Evolutionary conservation across 2,113 vertebrate genomes (phyloP).

Genomic region (Heptranchias perlo): DNA sequence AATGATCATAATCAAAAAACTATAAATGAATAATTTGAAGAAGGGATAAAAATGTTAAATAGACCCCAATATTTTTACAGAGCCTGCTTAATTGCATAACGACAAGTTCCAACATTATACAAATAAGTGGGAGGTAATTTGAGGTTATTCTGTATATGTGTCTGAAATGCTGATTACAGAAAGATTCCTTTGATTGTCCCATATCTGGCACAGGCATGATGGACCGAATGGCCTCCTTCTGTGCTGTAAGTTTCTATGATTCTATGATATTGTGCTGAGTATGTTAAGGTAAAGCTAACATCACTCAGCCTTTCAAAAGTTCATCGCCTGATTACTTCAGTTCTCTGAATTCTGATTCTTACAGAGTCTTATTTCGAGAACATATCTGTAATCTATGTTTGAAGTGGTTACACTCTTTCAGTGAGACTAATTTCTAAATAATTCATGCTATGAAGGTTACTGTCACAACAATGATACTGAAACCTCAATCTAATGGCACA

Average conservation of each 20-base stretch:
- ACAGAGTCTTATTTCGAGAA: neutral
- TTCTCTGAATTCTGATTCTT: neutral
- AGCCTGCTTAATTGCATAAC: neutral
- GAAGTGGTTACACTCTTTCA: neutral
- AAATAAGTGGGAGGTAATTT: neutral
- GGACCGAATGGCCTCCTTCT: neutral
- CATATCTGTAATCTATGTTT: neutral
- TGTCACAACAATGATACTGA: neutral
- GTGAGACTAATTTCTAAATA: neutral
- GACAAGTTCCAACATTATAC: neutral
- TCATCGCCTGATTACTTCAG: neutral
- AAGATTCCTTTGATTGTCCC: neutral
- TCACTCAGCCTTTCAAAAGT: neutral
- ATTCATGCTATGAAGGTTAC: neutral
- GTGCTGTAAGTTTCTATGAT: neutral
- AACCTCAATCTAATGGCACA: neutral
- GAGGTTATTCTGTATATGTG: neutral
- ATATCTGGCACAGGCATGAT: neutral
- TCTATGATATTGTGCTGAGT: neutral
- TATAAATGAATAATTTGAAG: neutral
- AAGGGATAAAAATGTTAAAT: neutral
- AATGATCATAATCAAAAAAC: neutral
- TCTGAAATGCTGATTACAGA: neutral
- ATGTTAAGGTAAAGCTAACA: neutral
- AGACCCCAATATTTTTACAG: neutral